A percentile compares a stretch with the other conserved stretches of the same genome.
phyloP scores from a whole-genome alignment of 64 coral and sea anemone genomes.

The Stichodactyla mertensii region DNA sequence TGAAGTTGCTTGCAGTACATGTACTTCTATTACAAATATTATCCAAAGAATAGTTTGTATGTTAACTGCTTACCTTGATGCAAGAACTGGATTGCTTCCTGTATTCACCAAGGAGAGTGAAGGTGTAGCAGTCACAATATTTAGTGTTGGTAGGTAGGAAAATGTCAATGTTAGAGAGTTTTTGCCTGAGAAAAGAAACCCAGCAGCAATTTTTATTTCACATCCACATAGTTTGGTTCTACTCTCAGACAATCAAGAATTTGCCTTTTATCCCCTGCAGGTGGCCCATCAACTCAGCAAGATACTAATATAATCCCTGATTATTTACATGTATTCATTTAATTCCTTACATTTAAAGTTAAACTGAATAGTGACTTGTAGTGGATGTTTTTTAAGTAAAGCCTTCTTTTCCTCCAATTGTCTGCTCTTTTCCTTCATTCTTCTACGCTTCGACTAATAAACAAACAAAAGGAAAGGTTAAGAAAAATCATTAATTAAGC shows the following conservation, averaged over 20 bases:
- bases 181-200: slow-evolving; percentile 55
- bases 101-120: slow-evolving; percentile 35
- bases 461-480: neutral
- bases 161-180: slow-evolving; percentile 58
- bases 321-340: too few species aligned
- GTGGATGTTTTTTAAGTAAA: slow-evolving; percentile 81
- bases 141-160: slow-evolving; percentile 65
- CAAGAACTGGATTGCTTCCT: slow-evolving; percentile 53
- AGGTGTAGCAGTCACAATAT: slow-evolving; percentile 65
- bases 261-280: too few species aligned
- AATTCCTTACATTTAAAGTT: slow-evolving; percentile 66
- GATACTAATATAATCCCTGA: too few species aligned
- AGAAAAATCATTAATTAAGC: neutral
- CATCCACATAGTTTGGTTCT: neutral
- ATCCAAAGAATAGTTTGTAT: neutral
- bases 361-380: slow-evolving; percentile 72
- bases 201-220: neutral
- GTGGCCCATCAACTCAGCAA: too few species aligned
- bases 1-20: too few species aligned
- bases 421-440: slow-evolving; percentile 85
- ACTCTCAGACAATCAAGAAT: too few species aligned
- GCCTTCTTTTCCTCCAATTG: slow-evolving; percentile 75
- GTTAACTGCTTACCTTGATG: slow-evolving; percentile 51
- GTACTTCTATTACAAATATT: too few species aligned
- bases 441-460: slow-evolving; percentile 74